Conservation (phyloP, 2,888 invertebrate genomes). For the Acanthosoma haemorrhoidale region DNA sequence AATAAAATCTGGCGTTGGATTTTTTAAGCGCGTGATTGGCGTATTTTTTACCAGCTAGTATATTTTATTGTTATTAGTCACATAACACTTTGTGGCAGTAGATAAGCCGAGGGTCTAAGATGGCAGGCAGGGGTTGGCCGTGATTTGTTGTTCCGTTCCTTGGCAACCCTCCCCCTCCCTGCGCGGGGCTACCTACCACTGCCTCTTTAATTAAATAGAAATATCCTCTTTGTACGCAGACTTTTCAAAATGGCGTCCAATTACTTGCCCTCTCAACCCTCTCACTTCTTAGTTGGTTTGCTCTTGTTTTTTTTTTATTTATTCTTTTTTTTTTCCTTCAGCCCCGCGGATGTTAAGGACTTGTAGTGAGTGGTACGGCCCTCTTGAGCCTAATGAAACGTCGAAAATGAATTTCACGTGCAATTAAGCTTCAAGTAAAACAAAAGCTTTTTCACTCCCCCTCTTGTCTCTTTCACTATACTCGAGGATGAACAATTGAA, state of each 20-base stretch:
- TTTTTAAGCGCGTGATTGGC: too few species aligned
- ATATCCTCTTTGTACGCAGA: not conserved
- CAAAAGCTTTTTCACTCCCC: constrained; percentile 3
- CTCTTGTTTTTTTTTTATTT: not conserved
- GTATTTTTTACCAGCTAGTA: too few species aligned
- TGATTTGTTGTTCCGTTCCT: not conserved
- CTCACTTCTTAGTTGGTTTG: not conserved
- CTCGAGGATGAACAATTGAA: too few species aligned
- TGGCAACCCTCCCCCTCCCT: not conserved
- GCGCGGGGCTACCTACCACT: too few species aligned
- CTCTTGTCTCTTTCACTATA: too few species aligned
- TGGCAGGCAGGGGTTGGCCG: not conserved
- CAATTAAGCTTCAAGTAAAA: constrained; percentile 6
- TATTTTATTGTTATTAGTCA: too few species aligned
- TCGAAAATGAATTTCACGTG: constrained; percentile 11
- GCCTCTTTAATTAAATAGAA: constrained; percentile 14
- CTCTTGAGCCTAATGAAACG: constrained; percentile 10
- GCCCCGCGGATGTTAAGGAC: not conserved
- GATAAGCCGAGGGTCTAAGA: not conserved
- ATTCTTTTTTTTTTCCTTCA: not conserved
- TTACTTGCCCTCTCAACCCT: not conserved
- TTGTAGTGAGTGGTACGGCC: not conserved
- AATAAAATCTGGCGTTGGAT: too few species aligned
- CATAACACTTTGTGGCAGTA: too few species aligned
- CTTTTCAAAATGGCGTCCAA: constrained; percentile 12